These are phyloP conservation scores for Pelochelys cantorii DNA, from an alignment of 2,797 vertebrate species.

Conservation along the genomic window DNA sequence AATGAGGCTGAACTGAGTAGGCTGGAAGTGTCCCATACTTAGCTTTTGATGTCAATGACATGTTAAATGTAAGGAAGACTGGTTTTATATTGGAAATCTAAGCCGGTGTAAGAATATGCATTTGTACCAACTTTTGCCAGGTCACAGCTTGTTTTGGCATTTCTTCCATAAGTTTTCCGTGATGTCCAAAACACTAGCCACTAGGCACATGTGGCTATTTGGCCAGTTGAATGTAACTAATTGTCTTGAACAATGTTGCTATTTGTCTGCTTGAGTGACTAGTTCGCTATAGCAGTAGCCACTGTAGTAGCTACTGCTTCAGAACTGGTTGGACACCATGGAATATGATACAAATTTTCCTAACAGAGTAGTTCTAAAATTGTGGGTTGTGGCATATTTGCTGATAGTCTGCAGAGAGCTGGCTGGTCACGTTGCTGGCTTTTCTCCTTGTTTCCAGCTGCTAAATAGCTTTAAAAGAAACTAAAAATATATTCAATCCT, in stretches of 20 bases:
- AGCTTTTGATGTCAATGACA: too few relatives aligned
- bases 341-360: background rate
- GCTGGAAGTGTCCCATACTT: too few relatives aligned
- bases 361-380: background rate
- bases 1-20: too few relatives aligned
- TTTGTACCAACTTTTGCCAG: background rate
- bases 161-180: background rate
- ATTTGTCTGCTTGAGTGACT: too few relatives aligned
- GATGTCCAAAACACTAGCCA: too few relatives aligned
- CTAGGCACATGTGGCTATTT: too few relatives aligned
- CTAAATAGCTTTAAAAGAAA: background rate
- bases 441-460: background rate
- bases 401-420: background rate
- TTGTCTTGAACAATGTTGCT: too few relatives aligned
- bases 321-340: too few relatives aligned
- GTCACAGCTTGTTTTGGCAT: background rate
- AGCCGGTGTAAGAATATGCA: background rate
- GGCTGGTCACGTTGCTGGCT: background rate
- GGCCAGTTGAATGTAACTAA: too few relatives aligned
- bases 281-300: too few relatives aligned
- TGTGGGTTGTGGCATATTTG: background rate
- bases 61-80: too few relatives aligned
- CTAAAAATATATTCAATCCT: background rate
- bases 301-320: too few relatives aligned
- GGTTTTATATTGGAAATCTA: background rate